phyloP scores from a whole-genome alignment of 2,113 vertebrate species.

The Picathartes gymnocephalus region DNA sequence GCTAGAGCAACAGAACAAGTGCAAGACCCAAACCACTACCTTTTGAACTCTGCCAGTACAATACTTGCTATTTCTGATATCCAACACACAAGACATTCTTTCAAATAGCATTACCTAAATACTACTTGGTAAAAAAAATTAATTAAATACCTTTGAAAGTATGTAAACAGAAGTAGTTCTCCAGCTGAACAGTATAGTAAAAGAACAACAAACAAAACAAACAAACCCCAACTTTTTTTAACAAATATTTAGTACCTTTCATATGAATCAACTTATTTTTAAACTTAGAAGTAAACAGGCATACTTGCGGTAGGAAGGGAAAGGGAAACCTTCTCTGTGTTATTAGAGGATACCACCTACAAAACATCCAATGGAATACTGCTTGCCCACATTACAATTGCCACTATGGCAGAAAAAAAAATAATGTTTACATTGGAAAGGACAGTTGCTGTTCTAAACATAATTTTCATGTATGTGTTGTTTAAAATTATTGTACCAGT shows the following conservation, averaged over 20 bases:
- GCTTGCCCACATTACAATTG: background rate
- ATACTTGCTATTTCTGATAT: background rate
- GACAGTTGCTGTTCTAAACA: conserved; percentile 23
- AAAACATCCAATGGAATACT: conserved; percentile 11
- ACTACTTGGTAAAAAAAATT: background rate
- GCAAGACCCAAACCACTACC: background rate
- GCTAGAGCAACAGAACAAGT: background rate
- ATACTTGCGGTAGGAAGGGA: background rate
- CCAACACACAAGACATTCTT: background rate
- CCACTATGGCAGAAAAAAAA: background rate
- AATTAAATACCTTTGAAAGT: background rate
- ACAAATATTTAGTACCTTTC: background rate
- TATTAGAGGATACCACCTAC: conserved; percentile 19
- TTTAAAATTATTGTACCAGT: conserved; percentile 7
- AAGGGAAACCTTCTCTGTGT: background rate
- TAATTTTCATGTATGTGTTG: background rate
- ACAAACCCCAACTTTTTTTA: background rate
- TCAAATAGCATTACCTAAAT: background rate
- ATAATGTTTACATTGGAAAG: background rate
- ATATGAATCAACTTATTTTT: background rate
- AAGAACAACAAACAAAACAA: background rate
- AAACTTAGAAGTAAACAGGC: background rate
- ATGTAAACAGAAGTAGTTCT: background rate
- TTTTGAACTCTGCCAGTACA: background rate
- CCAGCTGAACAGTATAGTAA: background rate